phyloP scores from a whole-genome alignment of 2,797 vertebrate genomes.

The Chanos chanos region DNA sequence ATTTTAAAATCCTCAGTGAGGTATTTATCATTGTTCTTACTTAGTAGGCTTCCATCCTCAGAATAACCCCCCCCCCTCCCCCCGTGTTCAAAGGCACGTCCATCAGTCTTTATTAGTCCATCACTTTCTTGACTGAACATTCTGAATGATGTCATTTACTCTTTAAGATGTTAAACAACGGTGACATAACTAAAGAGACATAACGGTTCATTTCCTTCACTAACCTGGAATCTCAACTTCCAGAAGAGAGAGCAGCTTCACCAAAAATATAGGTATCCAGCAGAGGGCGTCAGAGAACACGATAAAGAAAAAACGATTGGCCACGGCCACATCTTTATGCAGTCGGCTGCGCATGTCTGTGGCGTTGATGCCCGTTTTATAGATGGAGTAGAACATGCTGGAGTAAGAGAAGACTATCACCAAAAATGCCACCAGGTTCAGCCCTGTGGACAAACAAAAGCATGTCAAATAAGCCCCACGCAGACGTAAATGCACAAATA shows the following conservation, averaged over 20 bases:
- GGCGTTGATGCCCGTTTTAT: slow-evolving; percentile 73
- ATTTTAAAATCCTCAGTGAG: too few relatives aligned
- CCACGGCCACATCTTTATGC: slow-evolving; percentile 68
- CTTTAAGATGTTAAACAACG: too few relatives aligned
- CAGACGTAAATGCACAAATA: not conserved
- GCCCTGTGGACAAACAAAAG: slow-evolving; percentile 56
- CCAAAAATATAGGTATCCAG: slow-evolving; percentile 83
- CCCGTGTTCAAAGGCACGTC: too few relatives aligned
- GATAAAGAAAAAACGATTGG: slow-evolving; percentile 79
- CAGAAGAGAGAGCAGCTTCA: slow-evolving; percentile 75
- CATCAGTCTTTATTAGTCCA: too few relatives aligned
- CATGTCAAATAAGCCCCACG: not conserved
- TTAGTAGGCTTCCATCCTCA: too few relatives aligned
- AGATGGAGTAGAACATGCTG: slow-evolving; percentile 79
- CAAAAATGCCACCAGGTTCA: slow-evolving; percentile 77
- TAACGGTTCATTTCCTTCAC: not conserved
- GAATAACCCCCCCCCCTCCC: too few relatives aligned
- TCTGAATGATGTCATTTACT: too few relatives aligned
- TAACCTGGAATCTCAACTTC: slow-evolving; percentile 76
- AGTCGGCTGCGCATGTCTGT: slow-evolving; percentile 68
- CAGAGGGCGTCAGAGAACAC: slow-evolving; percentile 90
- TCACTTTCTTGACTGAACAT: too few relatives aligned
- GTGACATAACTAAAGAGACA: too few relatives aligned
- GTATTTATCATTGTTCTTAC: too few relatives aligned
- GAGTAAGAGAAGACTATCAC: slow-evolving; percentile 71